Evolutionary conservation across 2,113 vertebrate genomes (phyloP), one percentile per base, ranked within the genome.

Genomic region (Nanorana parkeri): DNA sequence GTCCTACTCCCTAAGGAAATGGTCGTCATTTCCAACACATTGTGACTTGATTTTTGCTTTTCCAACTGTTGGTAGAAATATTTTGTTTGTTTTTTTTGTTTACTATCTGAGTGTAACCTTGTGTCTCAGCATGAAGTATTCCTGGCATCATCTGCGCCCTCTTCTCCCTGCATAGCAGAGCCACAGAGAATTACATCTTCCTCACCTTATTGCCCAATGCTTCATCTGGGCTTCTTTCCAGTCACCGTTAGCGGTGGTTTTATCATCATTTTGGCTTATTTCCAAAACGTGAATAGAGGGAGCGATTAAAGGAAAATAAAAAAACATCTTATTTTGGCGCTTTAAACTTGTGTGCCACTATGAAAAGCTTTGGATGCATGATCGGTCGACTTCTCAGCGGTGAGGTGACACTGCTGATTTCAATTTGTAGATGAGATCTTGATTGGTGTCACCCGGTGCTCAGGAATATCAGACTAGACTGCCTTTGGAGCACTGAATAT

Each of bases 151-250:
- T 5, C 24, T 23, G 84, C 4, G 28, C 72, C 64, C 77, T 72
- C 82, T 36, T 20, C 83, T 55, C 64, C 58, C 58, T 61, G 58
- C 17, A 17, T 11, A 21, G 8, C 60, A 5, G 2, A 16, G 21
- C 11, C 60, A 15, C 13, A 1, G 41, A 47, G 41, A 47, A 47
- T 47, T 47, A 10, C 23, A 26, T 63, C 60, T 63, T 21, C 21
- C 26, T 16, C 60, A 63, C 24, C 21, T 15, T 63, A 63, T 79
- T 65, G 4, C 6, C 69, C 52, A 3, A 69, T 85, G 71, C 68
- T 32, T 69, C 55, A 54, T 71, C 78, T 78, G 60, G 82, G 82
- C 73, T 77, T 47, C 63, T 61, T 86, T 85, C 32, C 28, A 83
- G 55, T 4, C 4, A 28, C 29, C 75, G 29, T 10, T 65, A 1